Evolutionary conservation across 2,113 vertebrate genomes (phyloP).

Genomic region (Rattus rattus): DNA sequence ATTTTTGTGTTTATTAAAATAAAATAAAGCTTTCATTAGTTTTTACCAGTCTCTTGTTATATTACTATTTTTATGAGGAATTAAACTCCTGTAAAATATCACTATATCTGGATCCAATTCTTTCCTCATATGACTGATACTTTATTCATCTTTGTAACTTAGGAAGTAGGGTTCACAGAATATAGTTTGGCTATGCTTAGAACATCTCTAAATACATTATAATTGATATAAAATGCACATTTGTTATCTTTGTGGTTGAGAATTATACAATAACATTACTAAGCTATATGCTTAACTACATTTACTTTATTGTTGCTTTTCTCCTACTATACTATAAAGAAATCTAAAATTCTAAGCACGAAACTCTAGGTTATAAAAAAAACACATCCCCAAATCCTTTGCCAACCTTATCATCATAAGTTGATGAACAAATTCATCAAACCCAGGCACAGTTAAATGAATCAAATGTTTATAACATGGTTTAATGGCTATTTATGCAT

Average conservation of each 20-base stretch:
- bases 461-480: conserved; percentile 60
- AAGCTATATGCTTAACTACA: not conserved
- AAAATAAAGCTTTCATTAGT: conserved; percentile 39
- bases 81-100: conserved; percentile 45
- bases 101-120: not conserved
- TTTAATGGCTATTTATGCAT: conserved; percentile 77
- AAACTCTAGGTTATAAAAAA: conserved; percentile 11
- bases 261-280: conserved; percentile 8
- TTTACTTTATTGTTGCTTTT: conserved; percentile 52
- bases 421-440: conserved; percentile 64
- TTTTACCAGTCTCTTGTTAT: conserved; percentile 33
- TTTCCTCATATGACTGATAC: not conserved
- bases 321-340: not conserved
- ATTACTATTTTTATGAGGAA: conserved; percentile 28
- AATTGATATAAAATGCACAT: not conserved
- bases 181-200: not conserved
- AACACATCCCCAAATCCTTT: conserved; percentile 41
- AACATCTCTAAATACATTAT: not conserved
- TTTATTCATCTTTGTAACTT: conserved; percentile 29
- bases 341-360: conserved; percentile 34
- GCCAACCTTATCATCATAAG: conserved; percentile 55
- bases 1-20: conserved; percentile 45
- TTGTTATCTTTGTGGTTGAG: not conserved
- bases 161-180: not conserved
- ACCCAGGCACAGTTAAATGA: conserved; percentile 63